phyloP scores from a whole-genome alignment of 2,113 vertebrate genomes.

The Alethe castanea region DNA sequence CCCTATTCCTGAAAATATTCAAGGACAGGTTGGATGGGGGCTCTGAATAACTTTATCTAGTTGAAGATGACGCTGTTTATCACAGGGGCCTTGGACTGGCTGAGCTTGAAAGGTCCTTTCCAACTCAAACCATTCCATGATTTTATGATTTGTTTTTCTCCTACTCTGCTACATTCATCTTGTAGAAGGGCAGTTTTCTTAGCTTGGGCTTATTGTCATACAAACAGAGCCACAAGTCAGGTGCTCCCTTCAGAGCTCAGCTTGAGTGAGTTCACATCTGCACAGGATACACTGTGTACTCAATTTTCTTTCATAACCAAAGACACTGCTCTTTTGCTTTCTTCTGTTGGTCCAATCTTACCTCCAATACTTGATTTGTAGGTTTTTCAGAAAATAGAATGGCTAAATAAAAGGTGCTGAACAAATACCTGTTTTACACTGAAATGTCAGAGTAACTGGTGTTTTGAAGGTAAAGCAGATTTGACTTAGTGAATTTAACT shows the following conservation, averaged over 20 bases:
- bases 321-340: not conserved
- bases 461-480: not conserved
- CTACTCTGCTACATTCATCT: not conserved
- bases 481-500: not conserved
- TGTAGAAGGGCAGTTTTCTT: not conserved
- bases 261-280: not conserved
- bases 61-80: not conserved
- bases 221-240: not conserved
- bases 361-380: not conserved
- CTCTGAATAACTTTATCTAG: not conserved
- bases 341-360: not conserved
- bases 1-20: not conserved
- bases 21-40: not conserved
- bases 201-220: not conserved
- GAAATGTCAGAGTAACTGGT: not conserved
- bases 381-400: not conserved
- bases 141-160: not conserved
- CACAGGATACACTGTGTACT: not conserved
- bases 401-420: not conserved
- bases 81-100: not conserved
- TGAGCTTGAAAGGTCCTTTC: not conserved
- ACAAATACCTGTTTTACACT: not conserved
- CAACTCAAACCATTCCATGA: no score
- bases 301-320: not conserved
- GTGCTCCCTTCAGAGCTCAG: not conserved